Conservation (phyloP, 2,113 vertebrate genomes). For the Dicrurus megarhynchus region DNA sequence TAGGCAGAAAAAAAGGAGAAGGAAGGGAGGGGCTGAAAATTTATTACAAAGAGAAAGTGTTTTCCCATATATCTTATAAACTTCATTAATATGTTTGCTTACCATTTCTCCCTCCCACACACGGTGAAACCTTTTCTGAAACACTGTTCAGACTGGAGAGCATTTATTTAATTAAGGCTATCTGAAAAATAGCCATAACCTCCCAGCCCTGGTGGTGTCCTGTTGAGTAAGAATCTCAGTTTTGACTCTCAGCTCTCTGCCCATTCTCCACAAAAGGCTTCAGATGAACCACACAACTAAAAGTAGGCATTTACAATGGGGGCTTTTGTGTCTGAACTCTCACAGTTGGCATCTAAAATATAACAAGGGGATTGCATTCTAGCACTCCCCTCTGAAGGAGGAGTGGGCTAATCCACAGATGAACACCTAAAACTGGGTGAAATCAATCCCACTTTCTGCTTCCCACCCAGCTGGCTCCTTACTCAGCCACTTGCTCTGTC, state of each 20-base stretch:
- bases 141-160: background rate
- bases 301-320: background rate
- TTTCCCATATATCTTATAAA: background rate
- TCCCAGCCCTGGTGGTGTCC: background rate
- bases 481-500: background rate
- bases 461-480: background rate
- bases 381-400: background rate
- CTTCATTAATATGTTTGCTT: fast-evolving
- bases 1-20: background rate
- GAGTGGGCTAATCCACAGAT: background rate
- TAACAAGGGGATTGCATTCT: background rate
- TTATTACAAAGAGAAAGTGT: background rate
- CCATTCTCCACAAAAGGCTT: background rate
- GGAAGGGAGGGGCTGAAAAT: background rate
- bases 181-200: background rate
- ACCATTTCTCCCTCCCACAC: fast-evolving
- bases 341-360: background rate
- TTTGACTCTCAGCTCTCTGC: background rate
- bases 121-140: background rate
- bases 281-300: background rate
- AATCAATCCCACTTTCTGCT: background rate
- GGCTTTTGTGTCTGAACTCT: background rate
- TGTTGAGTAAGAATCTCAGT: background rate
- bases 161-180: background rate
- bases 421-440: background rate